phyloP scores from a whole-genome alignment of 1,140 invertebrate genomes.

The Frieseomelitta varia region DNA sequence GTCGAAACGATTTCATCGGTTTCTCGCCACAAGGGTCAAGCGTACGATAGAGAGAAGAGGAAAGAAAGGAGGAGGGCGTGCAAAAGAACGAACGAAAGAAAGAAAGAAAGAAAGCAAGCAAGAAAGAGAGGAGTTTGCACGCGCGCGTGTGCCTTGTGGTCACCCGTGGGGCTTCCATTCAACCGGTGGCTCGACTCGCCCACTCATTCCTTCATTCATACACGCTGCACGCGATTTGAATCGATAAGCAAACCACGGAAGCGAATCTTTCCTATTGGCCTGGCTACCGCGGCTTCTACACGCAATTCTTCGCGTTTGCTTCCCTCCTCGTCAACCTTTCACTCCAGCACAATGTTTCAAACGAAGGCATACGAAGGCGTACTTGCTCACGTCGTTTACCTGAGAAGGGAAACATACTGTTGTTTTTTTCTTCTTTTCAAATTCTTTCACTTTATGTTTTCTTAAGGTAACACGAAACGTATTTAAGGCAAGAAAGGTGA shows the following conservation, averaged over 20 bases:
- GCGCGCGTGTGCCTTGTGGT: conserved; percentile 67
- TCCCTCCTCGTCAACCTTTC: too few species aligned
- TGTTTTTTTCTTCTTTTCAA: too few species aligned
- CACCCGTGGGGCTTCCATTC: conserved; percentile 71
- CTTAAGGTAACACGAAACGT: too few species aligned
- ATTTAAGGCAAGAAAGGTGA: too few species aligned
- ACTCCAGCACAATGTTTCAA: neutral
- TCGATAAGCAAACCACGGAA: conserved; percentile 71
- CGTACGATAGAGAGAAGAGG: neutral
- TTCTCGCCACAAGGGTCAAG: conserved; percentile 48
- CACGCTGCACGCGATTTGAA: conserved; percentile 76
- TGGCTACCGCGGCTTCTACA: neutral
- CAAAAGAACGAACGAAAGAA: conserved; percentile 14
- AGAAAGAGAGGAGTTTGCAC: conserved; percentile 48
- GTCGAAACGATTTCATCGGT: conserved; percentile 45
- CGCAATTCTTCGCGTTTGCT: too few species aligned
- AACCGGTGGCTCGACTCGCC: conserved; percentile 75
- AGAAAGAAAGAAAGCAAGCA: neutral
- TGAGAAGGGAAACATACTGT: too few species aligned
- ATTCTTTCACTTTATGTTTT: too few species aligned
- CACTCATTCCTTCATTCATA: conserved; percentile 78
- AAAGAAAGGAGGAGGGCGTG: neutral
- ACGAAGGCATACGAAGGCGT: too few species aligned
- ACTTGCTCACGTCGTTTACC: neutral
- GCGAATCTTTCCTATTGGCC: conserved; percentile 52